Conservation (phyloP, 2,888 invertebrate species). For the Lasioglossum pauxillum region DNA sequence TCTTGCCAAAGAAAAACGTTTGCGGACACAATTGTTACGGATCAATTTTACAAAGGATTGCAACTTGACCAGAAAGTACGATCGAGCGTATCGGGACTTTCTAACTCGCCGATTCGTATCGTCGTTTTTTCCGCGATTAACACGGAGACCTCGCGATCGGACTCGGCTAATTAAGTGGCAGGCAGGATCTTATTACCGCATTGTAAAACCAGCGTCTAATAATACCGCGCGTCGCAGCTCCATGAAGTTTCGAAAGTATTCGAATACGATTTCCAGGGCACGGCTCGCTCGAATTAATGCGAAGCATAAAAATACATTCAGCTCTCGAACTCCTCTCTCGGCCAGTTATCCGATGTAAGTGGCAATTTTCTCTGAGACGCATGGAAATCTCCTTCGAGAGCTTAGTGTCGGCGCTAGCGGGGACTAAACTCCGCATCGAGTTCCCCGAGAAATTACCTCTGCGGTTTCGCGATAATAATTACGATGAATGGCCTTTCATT, state of each 20-base stretch:
- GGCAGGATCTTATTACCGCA: neutral
- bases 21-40: too few species aligned
- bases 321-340: neutral
- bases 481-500: constrained; percentile 70
- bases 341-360: constrained; percentile 29
- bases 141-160: neutral
- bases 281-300: constrained; percentile 8
- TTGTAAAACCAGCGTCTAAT: neutral
- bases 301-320: constrained; percentile 19
- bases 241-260: neutral
- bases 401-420: neutral
- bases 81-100: neutral
- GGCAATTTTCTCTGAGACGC: constrained; percentile 50
- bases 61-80: neutral
- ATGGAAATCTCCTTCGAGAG: constrained; percentile 40
- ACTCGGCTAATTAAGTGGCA: neutral
- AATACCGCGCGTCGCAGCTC: neutral
- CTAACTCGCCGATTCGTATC: neutral
- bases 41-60: too few species aligned
- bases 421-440: constrained; percentile 49
- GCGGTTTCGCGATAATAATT: constrained; percentile 62
- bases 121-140: neutral
- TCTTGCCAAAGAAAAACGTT: too few species aligned
- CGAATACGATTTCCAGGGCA: constrained; percentile 12
- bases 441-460: constrained; percentile 46